Evolutionary conservation across 92 coral and sea anemone genomes (phyloP).

Genomic region (Porites evermanni): DNA sequence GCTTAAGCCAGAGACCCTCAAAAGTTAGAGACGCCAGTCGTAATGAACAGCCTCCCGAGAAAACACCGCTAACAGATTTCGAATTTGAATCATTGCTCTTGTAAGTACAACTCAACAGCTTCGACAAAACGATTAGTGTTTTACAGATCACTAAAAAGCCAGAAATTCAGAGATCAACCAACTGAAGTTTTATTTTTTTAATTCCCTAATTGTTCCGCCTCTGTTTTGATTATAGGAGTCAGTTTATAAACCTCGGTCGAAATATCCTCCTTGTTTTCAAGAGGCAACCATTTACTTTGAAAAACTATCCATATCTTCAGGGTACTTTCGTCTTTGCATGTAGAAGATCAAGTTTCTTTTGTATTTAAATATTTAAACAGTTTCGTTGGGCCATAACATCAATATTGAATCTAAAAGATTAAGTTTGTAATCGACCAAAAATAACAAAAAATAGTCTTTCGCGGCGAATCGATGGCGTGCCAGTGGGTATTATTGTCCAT

Average conservation of each 20-base stretch:
- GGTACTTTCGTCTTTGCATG: conserved; percentile 5
- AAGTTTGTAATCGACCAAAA: conserved; percentile 47
- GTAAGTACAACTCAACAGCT: too few relatives aligned
- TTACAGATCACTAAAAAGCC: too few relatives aligned
- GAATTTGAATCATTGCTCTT: background rate
- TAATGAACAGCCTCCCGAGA: background rate
- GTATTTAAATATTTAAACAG: conserved; percentile 57
- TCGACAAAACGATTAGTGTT: too few relatives aligned
- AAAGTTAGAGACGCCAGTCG: too few relatives aligned
- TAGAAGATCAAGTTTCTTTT: conserved; percentile 47
- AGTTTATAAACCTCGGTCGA: conserved; percentile 24
- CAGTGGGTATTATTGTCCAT: background rate
- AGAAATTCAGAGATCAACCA: too few relatives aligned
- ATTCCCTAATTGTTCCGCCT: background rate
- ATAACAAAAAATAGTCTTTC: conserved; percentile 26
- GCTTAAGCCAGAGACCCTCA: too few relatives aligned
- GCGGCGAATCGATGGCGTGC: background rate
- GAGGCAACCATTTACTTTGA: conserved; percentile 35
- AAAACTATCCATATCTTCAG: conserved; percentile 2
- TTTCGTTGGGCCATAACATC: conserved; percentile 51
- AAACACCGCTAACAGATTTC: background rate
- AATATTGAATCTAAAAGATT: conserved; percentile 55
- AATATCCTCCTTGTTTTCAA: conserved; percentile 37
- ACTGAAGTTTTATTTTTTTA: background rate
- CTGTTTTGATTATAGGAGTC: background rate